Evolutionary conservation across 1,140 invertebrate species (phyloP).

Genomic region (Idris sp.): DNA sequence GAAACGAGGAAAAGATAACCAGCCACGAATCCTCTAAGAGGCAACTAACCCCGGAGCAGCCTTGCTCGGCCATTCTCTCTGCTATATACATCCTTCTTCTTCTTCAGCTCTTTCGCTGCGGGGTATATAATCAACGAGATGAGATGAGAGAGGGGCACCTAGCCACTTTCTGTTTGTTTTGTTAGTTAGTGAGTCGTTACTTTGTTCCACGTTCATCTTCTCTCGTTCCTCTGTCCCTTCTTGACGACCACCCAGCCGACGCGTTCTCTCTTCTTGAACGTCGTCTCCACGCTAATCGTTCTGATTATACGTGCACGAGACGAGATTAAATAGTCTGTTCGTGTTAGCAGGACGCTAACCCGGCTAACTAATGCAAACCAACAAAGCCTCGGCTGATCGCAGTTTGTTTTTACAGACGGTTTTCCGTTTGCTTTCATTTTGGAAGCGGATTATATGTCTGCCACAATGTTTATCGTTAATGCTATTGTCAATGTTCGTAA

Average conservation of each 20-base stretch:
- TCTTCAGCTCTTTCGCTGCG: constrained; percentile 63
- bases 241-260: constrained; percentile 52
- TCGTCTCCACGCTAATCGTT: constrained; percentile 54
- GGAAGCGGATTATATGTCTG: too few relatives aligned
- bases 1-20: constrained; percentile 42
- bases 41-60: constrained; percentile 37
- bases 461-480: too few relatives aligned
- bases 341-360: constrained; percentile 25
- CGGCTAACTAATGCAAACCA: constrained; percentile 29
- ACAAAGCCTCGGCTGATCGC: not conserved
- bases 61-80: constrained; percentile 19
- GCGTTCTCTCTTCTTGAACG: constrained; percentile 48
- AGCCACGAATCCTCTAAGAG: constrained; percentile 26
- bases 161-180: constrained; percentile 74
- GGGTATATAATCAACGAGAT: constrained; percentile 75
- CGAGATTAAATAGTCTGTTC: constrained; percentile 49
- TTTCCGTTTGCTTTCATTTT: too few relatives aligned
- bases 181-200: constrained; percentile 76
- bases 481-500: too few relatives aligned
- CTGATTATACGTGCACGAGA: constrained; percentile 56
- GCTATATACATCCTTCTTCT: too few relatives aligned
- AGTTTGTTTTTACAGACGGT: too few relatives aligned
- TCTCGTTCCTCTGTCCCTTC: constrained; percentile 24
- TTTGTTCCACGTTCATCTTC: constrained; percentile 56
- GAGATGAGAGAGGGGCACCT: constrained; percentile 69